Base-by-base conservation (phyloP, 2,113 vertebrate species). In the Cryptotis parvus region DNA sequence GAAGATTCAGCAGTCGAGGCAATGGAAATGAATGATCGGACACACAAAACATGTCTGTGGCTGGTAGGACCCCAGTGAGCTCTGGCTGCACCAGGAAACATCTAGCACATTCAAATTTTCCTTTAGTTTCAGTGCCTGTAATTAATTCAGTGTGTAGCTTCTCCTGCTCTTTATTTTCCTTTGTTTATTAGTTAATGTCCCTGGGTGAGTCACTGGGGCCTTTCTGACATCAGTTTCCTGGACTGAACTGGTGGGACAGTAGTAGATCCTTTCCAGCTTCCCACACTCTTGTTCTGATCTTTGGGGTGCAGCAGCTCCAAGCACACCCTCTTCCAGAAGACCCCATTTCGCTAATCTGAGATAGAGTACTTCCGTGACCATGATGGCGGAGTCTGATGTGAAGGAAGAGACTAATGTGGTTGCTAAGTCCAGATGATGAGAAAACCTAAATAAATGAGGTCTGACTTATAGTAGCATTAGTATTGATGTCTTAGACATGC, bases 161-260 rank as follows among this genome's bases (percentile, higher is more conserved):
- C 69, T 77, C 24, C 2, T 39, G 29, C 45, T 45, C 70, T 83
- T 68, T 63, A 58, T 76, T 33, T 31, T 69, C 72, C 31, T 77
- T 74, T 72, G 84, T 65, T 91, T 72, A 15, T 77, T 90, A 58
- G 88, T 94, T 87, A 33, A 45, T 41, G 78, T 31, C 37, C 66
- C 66, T 69, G 31, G 58, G 78, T 95, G 95, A 91, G 95, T 95
- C 95, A 93, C 41, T 41, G 20, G 20, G 18, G 72, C 33, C 45
- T 76, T 55, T 83, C 58, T 85, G 88, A 70, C 88, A 33, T 85
- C 12, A 33, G 55, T 91, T 81, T 90, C 70, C 41, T 73, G 78
- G 49, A 69, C 20, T 91, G 43, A 91, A 55, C 52, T 90, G 35
- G 55, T 37, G 12, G 66, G 63, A 9, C 66, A 49, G 61, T 73